These are phyloP conservation scores for Melanocharis versteri DNA, from an alignment of 2,113 vertebrate genomes.

Conservation along the genomic window DNA sequence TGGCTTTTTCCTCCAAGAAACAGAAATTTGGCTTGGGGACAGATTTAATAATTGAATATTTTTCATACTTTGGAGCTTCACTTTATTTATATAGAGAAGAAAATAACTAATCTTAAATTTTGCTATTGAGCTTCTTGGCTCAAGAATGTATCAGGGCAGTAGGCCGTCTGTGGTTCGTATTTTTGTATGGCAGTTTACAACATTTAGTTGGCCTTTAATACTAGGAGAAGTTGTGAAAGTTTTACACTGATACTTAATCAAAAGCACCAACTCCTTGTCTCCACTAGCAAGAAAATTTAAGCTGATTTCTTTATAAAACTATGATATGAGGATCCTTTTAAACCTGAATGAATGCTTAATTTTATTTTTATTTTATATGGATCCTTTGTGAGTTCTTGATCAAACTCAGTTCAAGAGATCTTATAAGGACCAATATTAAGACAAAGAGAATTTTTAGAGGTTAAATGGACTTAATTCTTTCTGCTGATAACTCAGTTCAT, in stretches of 20 bases:
- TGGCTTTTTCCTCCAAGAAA: neutral
- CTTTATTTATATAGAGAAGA: neutral
- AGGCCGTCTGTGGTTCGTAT: neutral
- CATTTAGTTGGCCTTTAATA: neutral
- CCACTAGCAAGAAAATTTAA: neutral
- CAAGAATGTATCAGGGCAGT: neutral
- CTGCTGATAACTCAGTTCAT: neutral
- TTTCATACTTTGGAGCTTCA: neutral
- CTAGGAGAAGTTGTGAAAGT: neutral
- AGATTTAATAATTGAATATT: neutral
- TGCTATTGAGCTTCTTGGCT: neutral
- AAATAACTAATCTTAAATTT: neutral
- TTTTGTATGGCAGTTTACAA: neutral
- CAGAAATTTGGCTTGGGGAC: neutral
- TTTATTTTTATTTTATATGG: neutral
- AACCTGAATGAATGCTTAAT: neutral
- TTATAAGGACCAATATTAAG: neutral
- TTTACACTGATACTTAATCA: neutral
- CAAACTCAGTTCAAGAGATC: neutral
- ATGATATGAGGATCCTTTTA: neutral
- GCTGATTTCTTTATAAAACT: neutral
- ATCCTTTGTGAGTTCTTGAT: neutral
- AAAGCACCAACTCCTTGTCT: neutral
- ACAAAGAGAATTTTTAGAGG: neutral
- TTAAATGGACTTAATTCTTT: neutral